Base-by-base conservation (phyloP, 2,797 vertebrate species). In the Pelochelys cantorii region DNA sequence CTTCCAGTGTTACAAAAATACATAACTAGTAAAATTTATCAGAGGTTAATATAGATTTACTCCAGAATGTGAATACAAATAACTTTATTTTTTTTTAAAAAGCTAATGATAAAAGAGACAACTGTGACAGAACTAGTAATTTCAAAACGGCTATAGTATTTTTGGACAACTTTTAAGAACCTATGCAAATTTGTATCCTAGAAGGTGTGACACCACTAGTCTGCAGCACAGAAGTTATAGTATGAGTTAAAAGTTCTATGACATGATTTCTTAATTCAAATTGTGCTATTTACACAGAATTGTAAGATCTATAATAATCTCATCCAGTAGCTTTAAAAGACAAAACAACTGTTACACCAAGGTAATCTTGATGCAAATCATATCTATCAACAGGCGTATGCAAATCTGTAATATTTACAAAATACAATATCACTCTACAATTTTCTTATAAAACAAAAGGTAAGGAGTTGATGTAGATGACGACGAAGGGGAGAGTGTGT, bases 401-500 rank as follows among this genome's bases (percentile, higher is more conserved):
- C 82, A 95, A 93, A 92, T 93, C 92, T 94, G 57, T 77, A 95
- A 83, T 97, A 97, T 97, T 97, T 97, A 98, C 95, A 90, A 96
- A 97, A 93, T 96, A 95, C 81, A 94, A 93, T 22, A 86, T 98
- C 95, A 98, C 92, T 97, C 97, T 97, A 97, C 94, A 96, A 98
- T 98, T 96, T 98, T 98, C 95, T 98, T 99, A 98, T 99, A 99
- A 98, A 99, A 99, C 82, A 99, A 98, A 93, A 99, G 98, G 96
- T 99, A 99, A 8, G 99, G 99, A 42, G 99, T 99, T 11, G 99
- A 99, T 1, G 99, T 99, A 34, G 99, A 99, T 29, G 98, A 98
- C 0, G 98, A 99, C 12, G 98, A 98, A 0, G 99, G 99, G 80
- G 99, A 99, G 90, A 99, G 99, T 54, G 99, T 98, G 94, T 96